A percentile compares a stretch with the other conserved stretches of the same genome.
phyloP scores from a whole-genome alignment of 2,797 vertebrate species.

The Micropoecilia bifurca region DNA sequence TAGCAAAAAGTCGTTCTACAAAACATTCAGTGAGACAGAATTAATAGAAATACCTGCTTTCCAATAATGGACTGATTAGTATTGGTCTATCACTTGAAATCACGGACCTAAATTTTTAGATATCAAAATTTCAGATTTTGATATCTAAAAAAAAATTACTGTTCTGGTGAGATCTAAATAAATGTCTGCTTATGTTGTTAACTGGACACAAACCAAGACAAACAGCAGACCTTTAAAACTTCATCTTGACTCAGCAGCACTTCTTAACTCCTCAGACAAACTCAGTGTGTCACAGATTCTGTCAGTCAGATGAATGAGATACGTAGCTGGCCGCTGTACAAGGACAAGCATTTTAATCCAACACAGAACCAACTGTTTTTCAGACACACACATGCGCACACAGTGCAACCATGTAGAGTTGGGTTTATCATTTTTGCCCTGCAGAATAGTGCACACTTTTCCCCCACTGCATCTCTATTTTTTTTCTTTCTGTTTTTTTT shows the following conservation, averaged over 20 bases:
- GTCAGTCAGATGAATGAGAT: conserved; percentile 53
- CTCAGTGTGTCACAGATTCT: conserved; percentile 55
- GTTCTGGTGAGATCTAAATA: background rate
- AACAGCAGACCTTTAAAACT: conserved; percentile 51
- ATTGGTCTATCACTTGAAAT: background rate
- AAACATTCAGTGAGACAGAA: background rate
- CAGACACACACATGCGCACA: conserved; percentile 21
- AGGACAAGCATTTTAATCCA: conserved; percentile 76
- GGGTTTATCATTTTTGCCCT: conserved; percentile 71
- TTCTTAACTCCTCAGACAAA: conserved; percentile 60
- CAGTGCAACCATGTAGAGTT: conserved; percentile 48
- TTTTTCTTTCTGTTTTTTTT: conserved; percentile 61
- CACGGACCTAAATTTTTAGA: background rate
- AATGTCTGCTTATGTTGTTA: conserved; percentile 59
- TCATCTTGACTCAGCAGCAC: conserved; percentile 63
- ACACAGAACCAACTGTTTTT: conserved; percentile 42
- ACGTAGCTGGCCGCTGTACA: conserved; percentile 57
- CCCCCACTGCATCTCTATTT: conserved; percentile 52
- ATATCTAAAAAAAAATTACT: background rate
- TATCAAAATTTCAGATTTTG: background rate
- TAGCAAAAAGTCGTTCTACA: background rate
- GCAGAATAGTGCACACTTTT: conserved; percentile 76
- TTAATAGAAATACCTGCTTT: background rate
- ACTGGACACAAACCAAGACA: conserved; percentile 65
- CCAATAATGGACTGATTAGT: background rate